Evolutionary conservation across 2,797 vertebrate genomes (phyloP), one percentile per base, ranked within the genome.

Genomic region (Alcedo atthis): DNA sequence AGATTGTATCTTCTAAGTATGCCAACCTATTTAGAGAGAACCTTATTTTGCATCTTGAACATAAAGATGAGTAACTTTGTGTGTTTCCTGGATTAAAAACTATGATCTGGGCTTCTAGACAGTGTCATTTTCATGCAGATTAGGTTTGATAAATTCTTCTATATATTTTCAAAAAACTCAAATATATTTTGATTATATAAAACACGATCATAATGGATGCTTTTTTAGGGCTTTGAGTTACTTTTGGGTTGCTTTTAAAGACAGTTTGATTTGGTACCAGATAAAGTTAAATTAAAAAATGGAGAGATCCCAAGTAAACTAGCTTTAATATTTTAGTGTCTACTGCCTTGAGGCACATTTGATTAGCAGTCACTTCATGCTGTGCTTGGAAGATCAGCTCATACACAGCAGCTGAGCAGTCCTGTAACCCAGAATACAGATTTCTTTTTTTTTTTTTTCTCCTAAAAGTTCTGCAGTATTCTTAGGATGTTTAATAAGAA

Each of bases 351-450:
- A 84, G 87, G 68, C 61, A 91, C 33, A 69, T 88, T 94, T 93
- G 82, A 95, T 96, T 90, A 91, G 42, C 73, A 90, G 57, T 83
- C 77, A 22, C 35, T 91, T 87, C 78, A 77, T 85, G 62, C 49
- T 85, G 15, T 42, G 40, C 33, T 88, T 92, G 83, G 90, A 93
- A 91, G 79, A 94, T 85, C 87, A 93, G 71, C 57, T 40, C 42
- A 90, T 81, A 79, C 61, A 89, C 53, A 74, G 53, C 37, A 88
- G 53, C 48, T 91, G 51, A 87, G 37, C 25, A 80, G 74, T 66
- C 84, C 53, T 86, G 20, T 73, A 95, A 94, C 6, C 10, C 25
- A 86, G 76, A 91, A 77, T 69, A 81, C 53, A 93, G 53, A 48
- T 67, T 59, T 48, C 33, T 45, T 9, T 17, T 33, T 4, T 32